phyloP scores from a whole-genome alignment of 2,888 invertebrate genomes.

The Hemaris fuciformis region DNA sequence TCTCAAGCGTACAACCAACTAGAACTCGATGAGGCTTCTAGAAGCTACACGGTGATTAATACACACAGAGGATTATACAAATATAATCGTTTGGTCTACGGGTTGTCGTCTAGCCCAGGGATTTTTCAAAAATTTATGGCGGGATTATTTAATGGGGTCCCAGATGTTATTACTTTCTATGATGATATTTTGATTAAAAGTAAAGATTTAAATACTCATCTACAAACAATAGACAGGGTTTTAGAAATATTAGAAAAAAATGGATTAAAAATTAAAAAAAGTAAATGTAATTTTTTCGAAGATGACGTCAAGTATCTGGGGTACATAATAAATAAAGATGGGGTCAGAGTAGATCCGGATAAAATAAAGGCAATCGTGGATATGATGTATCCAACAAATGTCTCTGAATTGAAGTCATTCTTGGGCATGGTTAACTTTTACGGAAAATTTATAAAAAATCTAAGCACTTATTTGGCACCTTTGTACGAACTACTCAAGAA shows the following conservation, averaged over 20 bases:
- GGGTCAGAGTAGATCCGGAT: neutral
- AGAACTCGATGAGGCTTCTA: neutral
- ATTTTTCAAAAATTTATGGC: neutral
- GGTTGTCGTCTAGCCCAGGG: neutral
- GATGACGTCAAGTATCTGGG: neutral
- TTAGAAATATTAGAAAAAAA: neutral
- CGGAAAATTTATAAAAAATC: neutral
- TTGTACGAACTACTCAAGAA: neutral
- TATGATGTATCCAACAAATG: neutral
- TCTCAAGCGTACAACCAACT: neutral
- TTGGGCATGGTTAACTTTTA: neutral
- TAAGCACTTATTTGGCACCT: neutral
- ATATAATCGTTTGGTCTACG: neutral
- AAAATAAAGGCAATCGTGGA: neutral
- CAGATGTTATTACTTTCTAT: slow-evolving; percentile 10
- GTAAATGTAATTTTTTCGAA: neutral
- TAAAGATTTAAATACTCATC: neutral
- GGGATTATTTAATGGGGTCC: neutral
- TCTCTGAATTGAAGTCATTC: neutral
- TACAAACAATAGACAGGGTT: neutral
- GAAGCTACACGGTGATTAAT: neutral
- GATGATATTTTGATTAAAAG: slow-evolving; percentile 14
- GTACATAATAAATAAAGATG: neutral
- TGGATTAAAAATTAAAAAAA: slow-evolving; percentile 10
- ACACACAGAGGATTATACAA: neutral